Evolutionary conservation across 1,140 invertebrate genomes (phyloP).

Genomic region (Zaprionus taronus): DNA sequence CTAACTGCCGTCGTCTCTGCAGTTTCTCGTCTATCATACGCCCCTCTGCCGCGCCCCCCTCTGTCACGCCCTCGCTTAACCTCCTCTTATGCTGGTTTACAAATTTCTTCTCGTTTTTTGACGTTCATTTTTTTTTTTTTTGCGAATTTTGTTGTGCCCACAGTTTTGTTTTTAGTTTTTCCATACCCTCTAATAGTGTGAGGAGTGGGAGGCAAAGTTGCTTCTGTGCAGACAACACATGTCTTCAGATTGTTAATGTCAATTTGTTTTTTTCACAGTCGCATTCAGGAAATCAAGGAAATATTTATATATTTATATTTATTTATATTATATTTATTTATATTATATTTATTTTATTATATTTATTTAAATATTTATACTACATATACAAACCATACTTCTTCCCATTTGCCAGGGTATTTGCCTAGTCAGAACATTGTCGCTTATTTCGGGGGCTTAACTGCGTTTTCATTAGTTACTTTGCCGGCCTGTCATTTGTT

Average conservation of each 20-base stretch:
- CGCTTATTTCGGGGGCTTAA: background rate
- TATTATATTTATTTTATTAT: no score
- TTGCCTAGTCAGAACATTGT: background rate
- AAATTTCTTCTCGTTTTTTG: slow-evolving; percentile 24
- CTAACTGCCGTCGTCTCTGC: slow-evolving; percentile 1
- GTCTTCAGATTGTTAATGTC: background rate
- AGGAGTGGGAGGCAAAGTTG: background rate
- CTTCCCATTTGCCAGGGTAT: background rate
- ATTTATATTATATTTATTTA: no score
- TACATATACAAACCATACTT: background rate
- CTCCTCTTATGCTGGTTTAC: slow-evolving; percentile 19
- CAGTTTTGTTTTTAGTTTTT: slow-evolving; percentile 30
- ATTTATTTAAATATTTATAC: no score
- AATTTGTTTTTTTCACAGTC: background rate
- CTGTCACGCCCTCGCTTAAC: slow-evolving; percentile 2
- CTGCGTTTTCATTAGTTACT: slow-evolving; percentile 41
- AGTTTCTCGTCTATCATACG: slow-evolving; percentile 6
- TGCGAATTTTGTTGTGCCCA: slow-evolving; percentile 23
- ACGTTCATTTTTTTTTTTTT: slow-evolving; percentile 17
- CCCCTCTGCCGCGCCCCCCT: background rate
- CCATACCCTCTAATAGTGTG: slow-evolving; percentile 12
- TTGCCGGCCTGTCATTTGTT: slow-evolving; percentile 42
- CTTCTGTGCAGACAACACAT: background rate
- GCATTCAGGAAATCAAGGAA: no score
- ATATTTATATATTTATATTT: no score